A percentile compares a stretch with the other conserved stretches of the same genome.
Evolutionary conservation across 2,113 vertebrate species (phyloP).

Genomic region (Osmerus mordax): DNA sequence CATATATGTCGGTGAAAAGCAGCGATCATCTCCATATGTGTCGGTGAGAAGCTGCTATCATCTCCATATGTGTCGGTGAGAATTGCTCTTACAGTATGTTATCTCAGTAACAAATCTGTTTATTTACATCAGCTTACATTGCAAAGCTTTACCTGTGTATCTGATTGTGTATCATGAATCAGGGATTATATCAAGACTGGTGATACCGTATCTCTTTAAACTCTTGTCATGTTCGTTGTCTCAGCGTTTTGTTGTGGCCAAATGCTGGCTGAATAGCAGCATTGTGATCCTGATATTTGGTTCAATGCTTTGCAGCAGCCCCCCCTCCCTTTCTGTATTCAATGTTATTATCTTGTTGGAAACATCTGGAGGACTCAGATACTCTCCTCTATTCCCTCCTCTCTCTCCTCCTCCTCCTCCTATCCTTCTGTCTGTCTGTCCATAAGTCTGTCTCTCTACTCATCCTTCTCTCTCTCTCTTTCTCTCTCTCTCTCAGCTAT

Average conservation of each 20-base stretch:
- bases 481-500: slow-evolving; percentile 11
- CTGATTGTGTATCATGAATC: background rate
- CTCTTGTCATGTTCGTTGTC: slow-evolving; percentile 9
- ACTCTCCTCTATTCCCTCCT: slow-evolving; percentile 3
- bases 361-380: slow-evolving; percentile 44
- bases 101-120: too few relatives aligned
- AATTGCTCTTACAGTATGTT: too few relatives aligned
- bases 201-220: slow-evolving; percentile 36
- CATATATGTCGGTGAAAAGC: too few relatives aligned
- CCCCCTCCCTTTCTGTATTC: slow-evolving; percentile 47
- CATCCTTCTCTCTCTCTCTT: background rate
- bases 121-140: too few relatives aligned
- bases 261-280: slow-evolving; percentile 31
- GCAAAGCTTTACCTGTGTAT: too few relatives aligned
- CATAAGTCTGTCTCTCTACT: background rate
- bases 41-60: too few relatives aligned
- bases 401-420: background rate
- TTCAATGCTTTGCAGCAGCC: slow-evolving; percentile 4
- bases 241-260: slow-evolving; percentile 7
- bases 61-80: too few relatives aligned
- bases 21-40: too few relatives aligned
- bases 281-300: slow-evolving; percentile 49
- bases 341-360: slow-evolving; percentile 56
- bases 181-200: slow-evolving; percentile 26
- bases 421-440: background rate